phyloP scores from a whole-genome alignment of 2,888 invertebrate genomes.

The Rhamphomyia laevipes region DNA sequence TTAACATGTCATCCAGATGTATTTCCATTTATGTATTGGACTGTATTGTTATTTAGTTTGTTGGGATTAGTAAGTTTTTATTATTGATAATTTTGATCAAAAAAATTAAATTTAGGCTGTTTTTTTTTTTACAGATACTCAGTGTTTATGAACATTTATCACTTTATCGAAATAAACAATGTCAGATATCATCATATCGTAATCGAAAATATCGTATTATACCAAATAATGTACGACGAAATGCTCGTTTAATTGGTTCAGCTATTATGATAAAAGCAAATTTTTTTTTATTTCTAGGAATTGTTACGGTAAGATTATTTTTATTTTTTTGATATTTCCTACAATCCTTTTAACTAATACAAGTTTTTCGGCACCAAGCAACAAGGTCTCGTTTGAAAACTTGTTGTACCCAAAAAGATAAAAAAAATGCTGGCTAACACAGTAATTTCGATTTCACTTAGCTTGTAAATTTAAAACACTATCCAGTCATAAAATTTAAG shows the following conservation, averaged over 20 bases:
- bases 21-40: slow-evolving; percentile 24
- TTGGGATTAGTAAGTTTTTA: slow-evolving; percentile 20
- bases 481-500: too few species aligned
- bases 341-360: too few species aligned
- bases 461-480: too few species aligned
- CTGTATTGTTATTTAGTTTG: slow-evolving; percentile 17
- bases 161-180: slow-evolving; percentile 6
- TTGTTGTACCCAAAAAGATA: too few species aligned
- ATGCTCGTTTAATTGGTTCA: slow-evolving; percentile 21
- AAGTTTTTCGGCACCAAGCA: too few species aligned
- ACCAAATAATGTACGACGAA: slow-evolving; percentile 19
- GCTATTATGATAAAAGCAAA: slow-evolving; percentile 19
- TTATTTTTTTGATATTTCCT: not conserved
- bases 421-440: too few species aligned
- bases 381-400: too few species aligned
- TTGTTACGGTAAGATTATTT: slow-evolving; percentile 9
- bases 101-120: not conserved
- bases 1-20: slow-evolving; percentile 17
- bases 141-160: slow-evolving; percentile 11
- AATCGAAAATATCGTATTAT: slow-evolving; percentile 19
- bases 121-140: slow-evolving; percentile 3
- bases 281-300: slow-evolving; percentile 9
- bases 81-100: not conserved
- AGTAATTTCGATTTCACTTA: too few species aligned
- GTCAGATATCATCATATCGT: slow-evolving; percentile 17